Conservation (phyloP, 2,113 vertebrate species). For the Rhinogobius similis region DNA sequence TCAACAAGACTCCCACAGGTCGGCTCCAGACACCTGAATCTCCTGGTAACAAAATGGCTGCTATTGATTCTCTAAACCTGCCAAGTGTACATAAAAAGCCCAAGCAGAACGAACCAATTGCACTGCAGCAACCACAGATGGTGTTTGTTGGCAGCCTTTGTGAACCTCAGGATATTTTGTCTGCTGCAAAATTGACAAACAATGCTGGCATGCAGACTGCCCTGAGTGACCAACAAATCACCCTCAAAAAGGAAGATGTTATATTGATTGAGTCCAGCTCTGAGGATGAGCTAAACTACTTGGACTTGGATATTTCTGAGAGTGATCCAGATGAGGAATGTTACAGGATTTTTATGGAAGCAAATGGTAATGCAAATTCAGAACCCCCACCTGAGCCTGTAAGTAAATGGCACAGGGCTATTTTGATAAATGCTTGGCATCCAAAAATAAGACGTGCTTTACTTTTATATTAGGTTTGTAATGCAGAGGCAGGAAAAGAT, state of each 20-base stretch:
- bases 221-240: background rate
- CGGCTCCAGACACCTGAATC: conserved; percentile 1
- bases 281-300: conserved; percentile 63
- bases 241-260: background rate
- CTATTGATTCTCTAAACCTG: conserved; percentile 20
- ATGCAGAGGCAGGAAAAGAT: conserved; percentile 32
- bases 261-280: conserved; percentile 56
- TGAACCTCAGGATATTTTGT: background rate
- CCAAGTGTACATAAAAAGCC: conserved; percentile 6
- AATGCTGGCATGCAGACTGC: no score
- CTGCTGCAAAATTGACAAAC: background rate
- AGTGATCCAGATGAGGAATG: conserved; percentile 80
- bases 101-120: background rate
- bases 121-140: conserved; percentile 1
- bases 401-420: conserved; percentile 35
- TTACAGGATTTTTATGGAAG: conserved; percentile 80
- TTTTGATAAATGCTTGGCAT: background rate
- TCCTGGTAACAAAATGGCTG: background rate
- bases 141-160: background rate
- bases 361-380: conserved; percentile 39
- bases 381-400: conserved; percentile 43
- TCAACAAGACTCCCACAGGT: background rate
- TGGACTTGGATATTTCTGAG: conserved; percentile 74
- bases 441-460: background rate
- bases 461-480: conserved; percentile 30